phyloP scores from a whole-genome alignment of 2,113 vertebrate genomes.

The Neolamprologus toae region DNA sequence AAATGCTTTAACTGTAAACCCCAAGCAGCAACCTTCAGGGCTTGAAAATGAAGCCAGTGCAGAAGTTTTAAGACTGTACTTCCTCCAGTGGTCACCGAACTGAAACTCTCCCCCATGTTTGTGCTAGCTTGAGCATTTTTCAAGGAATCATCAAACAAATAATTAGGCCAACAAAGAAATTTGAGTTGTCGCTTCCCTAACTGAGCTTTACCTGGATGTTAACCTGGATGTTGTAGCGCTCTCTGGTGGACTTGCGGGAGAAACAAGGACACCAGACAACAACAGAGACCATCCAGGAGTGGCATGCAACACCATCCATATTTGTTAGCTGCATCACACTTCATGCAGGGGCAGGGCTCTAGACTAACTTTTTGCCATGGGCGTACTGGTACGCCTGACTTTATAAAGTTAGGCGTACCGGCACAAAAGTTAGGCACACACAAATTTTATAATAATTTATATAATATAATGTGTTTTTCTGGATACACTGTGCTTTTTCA shows the following conservation, averaged over 20 bases:
- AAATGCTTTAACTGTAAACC: background rate
- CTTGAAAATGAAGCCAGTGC: background rate
- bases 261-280: constrained; percentile 50
- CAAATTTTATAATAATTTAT: too few species aligned
- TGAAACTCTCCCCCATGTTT: background rate
- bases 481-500: too few species aligned
- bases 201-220: constrained; percentile 53
- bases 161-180: background rate
- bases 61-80: background rate
- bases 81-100: background rate
- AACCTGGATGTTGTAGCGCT: background rate
- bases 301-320: constrained; percentile 67
- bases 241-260: constrained; percentile 48
- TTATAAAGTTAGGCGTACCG: too few species aligned
- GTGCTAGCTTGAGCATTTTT: background rate
- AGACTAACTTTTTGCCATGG: too few species aligned
- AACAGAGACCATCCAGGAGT: constrained; percentile 35
- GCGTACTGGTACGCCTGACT: too few species aligned
- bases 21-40: background rate
- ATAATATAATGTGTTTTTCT: too few species aligned
- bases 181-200: background rate
- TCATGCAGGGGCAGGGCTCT: constrained; percentile 28
- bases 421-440: too few species aligned
- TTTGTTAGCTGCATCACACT: background rate
- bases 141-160: background rate